A percentile compares a stretch with the other conserved stretches of the same genome.
phyloP scores from a whole-genome alignment of 64 coral and sea anemone genomes.

The Pocillopora damicornis region DNA sequence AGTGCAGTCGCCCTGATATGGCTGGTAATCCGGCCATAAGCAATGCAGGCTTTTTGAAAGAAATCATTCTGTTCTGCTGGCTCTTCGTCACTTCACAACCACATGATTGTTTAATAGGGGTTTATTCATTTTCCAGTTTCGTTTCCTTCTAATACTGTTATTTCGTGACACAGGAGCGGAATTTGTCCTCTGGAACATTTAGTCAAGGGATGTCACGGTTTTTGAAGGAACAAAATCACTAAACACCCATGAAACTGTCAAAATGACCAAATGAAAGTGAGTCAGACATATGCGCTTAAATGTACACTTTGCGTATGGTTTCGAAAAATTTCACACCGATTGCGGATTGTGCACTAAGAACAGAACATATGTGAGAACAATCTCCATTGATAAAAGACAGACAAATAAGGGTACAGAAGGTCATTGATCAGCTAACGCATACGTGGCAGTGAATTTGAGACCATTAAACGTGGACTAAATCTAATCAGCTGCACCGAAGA shows the following conservation, averaged over 20 bases:
- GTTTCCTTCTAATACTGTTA: too few species aligned
- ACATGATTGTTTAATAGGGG: too few species aligned
- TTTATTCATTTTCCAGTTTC: too few species aligned
- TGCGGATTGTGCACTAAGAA: neutral
- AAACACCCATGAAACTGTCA: neutral
- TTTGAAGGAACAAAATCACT: neutral
- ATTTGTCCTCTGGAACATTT: neutral
- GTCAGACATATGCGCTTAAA: neutral
- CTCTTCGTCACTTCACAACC: too few species aligned
- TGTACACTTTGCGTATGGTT: neutral
- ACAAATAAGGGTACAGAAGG: neutral
- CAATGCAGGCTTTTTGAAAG: too few species aligned
- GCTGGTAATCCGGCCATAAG: too few species aligned
- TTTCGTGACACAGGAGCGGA: neutral
- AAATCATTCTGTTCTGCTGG: too few species aligned
- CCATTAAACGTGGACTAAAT: neutral
- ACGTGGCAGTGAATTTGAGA: constrained; percentile 7
- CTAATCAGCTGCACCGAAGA: neutral
- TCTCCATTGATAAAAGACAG: neutral
- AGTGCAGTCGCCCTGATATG: too few species aligned
- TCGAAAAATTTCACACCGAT: neutral
- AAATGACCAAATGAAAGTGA: neutral
- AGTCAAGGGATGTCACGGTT: neutral
- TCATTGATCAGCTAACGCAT: neutral
- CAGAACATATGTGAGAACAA: neutral